Evolutionary conservation across 2,888 invertebrate species (phyloP).

Genomic region (Ommatoiulus sabulosus): DNA sequence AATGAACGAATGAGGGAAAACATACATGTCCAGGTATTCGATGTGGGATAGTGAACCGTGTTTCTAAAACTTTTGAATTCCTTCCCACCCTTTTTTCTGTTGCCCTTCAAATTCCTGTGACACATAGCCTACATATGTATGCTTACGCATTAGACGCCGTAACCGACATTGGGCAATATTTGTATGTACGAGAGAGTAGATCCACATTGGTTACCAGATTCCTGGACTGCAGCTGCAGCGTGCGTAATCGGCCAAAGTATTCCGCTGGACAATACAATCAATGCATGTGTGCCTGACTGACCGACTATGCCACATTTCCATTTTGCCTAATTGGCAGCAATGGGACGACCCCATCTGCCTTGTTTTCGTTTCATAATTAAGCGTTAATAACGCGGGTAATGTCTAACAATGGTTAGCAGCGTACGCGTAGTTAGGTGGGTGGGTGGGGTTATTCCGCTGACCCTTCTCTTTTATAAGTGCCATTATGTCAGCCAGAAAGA

Average conservation of each 20-base stretch:
- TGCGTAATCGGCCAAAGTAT: neutral
- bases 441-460: neutral
- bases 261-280: neutral
- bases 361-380: conserved; percentile 35
- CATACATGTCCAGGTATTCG: too few species aligned
- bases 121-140: conserved; percentile 13
- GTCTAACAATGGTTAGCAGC: neutral
- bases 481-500: conserved; percentile 45
- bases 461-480: conserved; percentile 47
- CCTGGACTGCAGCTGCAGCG: conserved; percentile 13
- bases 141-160: neutral
- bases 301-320: conserved; percentile 4
- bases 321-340: conserved; percentile 17
- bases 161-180: conserved; percentile 2
- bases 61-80: neutral
- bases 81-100: neutral
- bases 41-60: neutral
- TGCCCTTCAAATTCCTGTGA: conserved; percentile 20
- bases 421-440: conserved; percentile 8
- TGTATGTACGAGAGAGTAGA: neutral
- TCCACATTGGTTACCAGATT: neutral
- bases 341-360: conserved; percentile 29
- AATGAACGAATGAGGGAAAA: too few species aligned
- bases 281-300: conserved; percentile 32
- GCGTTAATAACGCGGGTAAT: neutral